A percentile compares a stretch with the other conserved stretches of the same genome.
Evolutionary conservation across 2,113 vertebrate genomes (phyloP).

Genomic region (Podarcis muralis): DNA sequence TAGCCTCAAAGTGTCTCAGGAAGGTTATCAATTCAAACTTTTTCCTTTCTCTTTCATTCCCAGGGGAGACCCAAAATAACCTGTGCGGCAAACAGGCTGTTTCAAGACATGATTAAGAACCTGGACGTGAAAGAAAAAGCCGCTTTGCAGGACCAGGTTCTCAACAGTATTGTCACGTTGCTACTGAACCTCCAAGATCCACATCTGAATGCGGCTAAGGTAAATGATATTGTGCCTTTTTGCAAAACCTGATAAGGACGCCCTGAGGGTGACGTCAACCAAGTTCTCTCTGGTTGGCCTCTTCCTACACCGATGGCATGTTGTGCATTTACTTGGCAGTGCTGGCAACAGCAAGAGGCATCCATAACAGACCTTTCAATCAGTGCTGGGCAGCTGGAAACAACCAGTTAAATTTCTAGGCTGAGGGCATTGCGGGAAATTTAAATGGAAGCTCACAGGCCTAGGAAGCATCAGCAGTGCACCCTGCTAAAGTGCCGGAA

Average conservation of each 20-base stretch:
- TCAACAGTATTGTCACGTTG: not conserved
- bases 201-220: not conserved
- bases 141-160: conserved; percentile 1
- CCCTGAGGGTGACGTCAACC: not conserved
- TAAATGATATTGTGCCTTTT: not conserved
- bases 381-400: not conserved
- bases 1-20: too few relatives aligned
- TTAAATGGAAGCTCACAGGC: not conserved
- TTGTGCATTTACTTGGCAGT: not conserved
- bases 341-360: not conserved
- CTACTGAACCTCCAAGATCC: conserved; percentile 34
- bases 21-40: not conserved
- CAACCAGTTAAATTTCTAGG: not conserved
- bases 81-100: conserved; percentile 24
- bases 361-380: not conserved
- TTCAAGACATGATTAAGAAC: conserved; percentile 27
- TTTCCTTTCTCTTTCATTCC: conserved; percentile 19
- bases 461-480: not conserved
- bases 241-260: not conserved
- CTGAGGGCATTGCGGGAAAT: not conserved
- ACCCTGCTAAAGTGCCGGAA: too few relatives aligned
- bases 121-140: conserved; percentile 23
- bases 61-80: conserved; percentile 20
- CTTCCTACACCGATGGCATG: not conserved
- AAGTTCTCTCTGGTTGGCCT: not conserved